These are phyloP conservation scores for Acanthisitta chloris DNA, from an alignment of 2,113 vertebrate genomes.

Conservation along the genomic window DNA sequence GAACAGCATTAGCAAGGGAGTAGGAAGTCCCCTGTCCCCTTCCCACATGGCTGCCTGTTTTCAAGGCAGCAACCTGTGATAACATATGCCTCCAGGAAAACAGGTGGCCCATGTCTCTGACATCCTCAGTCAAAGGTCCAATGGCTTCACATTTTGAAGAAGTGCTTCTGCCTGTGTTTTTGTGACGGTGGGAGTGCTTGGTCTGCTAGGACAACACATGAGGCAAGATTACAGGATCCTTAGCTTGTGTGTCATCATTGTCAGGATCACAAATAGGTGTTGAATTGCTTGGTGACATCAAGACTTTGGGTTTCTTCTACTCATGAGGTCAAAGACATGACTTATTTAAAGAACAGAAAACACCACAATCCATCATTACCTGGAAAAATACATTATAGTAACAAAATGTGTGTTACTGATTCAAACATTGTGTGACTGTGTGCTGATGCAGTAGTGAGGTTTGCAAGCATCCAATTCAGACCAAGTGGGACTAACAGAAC, in stretches of 20 bases:
- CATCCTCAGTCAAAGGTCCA: background rate
- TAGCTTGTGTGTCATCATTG: background rate
- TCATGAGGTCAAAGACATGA: background rate
- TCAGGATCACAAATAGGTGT: background rate
- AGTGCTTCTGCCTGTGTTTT: background rate
- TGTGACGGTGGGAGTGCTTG: background rate
- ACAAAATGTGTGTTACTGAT: background rate
- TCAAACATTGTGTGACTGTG: background rate
- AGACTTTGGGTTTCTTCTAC: background rate
- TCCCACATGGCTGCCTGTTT: background rate
- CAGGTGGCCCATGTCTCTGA: background rate
- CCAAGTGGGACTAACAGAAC: background rate
- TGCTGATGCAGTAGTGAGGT: background rate
- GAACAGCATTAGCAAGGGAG: constrained; percentile 43
- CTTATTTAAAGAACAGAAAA: background rate
- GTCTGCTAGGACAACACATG: background rate
- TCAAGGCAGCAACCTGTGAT: background rate
- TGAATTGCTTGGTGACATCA: background rate
- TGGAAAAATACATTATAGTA: background rate
- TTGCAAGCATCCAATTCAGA: background rate
- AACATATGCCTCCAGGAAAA: background rate
- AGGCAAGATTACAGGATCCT: background rate
- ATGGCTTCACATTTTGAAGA: background rate
- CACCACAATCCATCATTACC: background rate
- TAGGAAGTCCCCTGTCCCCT: constrained; percentile 1